Percentiles rank a stretch among this genome's conserved stretches.
These are phyloP conservation scores for Phodopus roborovskii DNA, from an alignment of 2,113 vertebrate species.

Conservation along the genomic window DNA sequence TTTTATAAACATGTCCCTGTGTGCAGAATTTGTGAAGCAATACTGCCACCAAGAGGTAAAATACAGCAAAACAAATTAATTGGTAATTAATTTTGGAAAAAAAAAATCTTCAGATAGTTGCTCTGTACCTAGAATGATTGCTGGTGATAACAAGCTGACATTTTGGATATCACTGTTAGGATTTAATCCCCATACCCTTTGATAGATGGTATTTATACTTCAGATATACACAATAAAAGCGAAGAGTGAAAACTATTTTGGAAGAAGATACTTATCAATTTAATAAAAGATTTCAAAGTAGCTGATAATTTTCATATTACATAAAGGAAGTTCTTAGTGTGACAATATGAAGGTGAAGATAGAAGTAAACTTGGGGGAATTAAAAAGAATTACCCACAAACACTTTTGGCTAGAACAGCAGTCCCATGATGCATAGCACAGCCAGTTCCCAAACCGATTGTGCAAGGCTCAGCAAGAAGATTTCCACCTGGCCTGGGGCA, in stretches of 20 bases:
- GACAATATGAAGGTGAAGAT: background rate
- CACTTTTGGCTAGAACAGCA: background rate
- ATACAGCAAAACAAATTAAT: background rate
- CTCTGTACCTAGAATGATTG: slow-evolving; percentile 7
- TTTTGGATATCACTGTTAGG: background rate
- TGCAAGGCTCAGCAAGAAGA: background rate
- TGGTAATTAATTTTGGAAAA: slow-evolving; percentile 50
- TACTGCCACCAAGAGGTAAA: slow-evolving; percentile 81
- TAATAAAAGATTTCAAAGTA: slow-evolving; percentile 41
- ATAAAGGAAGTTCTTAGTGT: background rate
- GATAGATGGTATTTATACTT: background rate
- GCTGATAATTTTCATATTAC: background rate
- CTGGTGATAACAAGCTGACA: background rate
- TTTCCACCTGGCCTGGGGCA: background rate
- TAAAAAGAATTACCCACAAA: background rate
- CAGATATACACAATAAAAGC: background rate
- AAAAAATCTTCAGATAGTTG: slow-evolving; percentile 8
- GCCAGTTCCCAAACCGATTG: background rate
- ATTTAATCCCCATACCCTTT: background rate
- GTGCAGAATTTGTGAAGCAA: slow-evolving; percentile 47
- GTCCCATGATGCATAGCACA: background rate
- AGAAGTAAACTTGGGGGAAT: background rate
- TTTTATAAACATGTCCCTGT: background rate
- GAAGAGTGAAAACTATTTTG: slow-evolving; percentile 22
- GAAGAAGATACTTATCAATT: slow-evolving; percentile 12